These are phyloP conservation scores for Chrysomallon squamiferum DNA, from an alignment of 1,140 invertebrate species.

Conservation along the genomic window DNA sequence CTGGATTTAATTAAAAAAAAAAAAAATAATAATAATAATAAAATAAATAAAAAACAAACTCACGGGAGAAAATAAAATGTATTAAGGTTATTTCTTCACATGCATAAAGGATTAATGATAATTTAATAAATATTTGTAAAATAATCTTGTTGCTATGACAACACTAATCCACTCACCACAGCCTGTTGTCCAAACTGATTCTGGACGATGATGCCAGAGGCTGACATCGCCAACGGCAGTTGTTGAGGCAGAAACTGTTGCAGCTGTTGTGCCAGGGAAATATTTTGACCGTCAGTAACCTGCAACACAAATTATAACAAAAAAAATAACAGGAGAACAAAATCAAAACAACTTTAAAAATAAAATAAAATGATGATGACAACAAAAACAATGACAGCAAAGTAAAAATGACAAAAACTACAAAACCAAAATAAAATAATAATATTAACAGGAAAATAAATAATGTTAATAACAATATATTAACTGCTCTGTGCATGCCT, in stretches of 20 bases:
- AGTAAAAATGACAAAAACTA: background rate
- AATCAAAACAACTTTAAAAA: background rate
- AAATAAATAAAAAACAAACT: no score
- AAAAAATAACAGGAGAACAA: background rate
- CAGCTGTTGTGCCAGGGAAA: conserved; percentile 5
- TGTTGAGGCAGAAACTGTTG: conserved; percentile 23
- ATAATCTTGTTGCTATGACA: no score
- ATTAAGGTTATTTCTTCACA: no score
- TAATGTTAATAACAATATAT: background rate
- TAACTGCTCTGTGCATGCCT: background rate
- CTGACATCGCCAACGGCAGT: conserved; percentile 18
- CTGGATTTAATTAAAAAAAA: no score
- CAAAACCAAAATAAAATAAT: background rate
- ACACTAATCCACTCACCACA: conserved; percentile 38
- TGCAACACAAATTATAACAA: conserved; percentile 3
- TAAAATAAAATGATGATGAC: background rate
- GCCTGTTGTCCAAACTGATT: conserved; percentile 52
- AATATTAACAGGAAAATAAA: background rate
- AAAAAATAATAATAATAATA: no score
- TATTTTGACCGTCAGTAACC: conserved; percentile 5
- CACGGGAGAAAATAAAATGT: no score
- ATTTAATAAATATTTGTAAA: no score
- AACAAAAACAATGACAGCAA: background rate
- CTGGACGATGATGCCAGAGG: conserved; percentile 38
- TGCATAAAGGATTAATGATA: no score